A percentile compares a stretch with the other conserved stretches of the same genome.
Evolutionary conservation across 2,888 invertebrate genomes (phyloP).

Genomic region (Amiota communis): DNA sequence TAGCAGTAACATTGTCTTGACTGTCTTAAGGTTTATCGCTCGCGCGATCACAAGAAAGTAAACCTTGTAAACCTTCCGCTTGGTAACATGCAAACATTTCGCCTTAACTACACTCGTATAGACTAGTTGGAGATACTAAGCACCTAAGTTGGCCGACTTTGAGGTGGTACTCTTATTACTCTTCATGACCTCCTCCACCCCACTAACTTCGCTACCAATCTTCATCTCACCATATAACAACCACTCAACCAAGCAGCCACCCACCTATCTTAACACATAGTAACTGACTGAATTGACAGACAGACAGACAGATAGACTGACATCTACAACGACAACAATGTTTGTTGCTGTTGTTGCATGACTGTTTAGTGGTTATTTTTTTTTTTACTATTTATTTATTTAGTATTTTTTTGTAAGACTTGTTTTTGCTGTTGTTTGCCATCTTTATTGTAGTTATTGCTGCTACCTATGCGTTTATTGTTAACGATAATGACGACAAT

Average conservation of each 20-base stretch:
- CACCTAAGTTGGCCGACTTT: background rate
- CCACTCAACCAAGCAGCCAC: conserved; percentile 48
- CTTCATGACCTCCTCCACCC: background rate
- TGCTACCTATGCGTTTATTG: conserved; percentile 18
- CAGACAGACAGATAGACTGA: conserved; percentile 39
- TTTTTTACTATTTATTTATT: conserved; percentile 30
- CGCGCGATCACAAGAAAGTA: conserved; percentile 15
- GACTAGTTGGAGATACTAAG: background rate
- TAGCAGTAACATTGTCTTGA: conserved; percentile 11
- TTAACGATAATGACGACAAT: background rate
- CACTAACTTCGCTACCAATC: too few relatives aligned
- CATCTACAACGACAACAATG: conserved; percentile 16
- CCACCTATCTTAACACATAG: conserved; percentile 44
- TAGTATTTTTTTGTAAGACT: conserved; percentile 35
- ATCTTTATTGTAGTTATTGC: conserved; percentile 26
- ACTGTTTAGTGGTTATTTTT: conserved; percentile 56
- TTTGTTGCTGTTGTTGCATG: conserved; percentile 50
- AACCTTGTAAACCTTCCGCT: conserved; percentile 29
- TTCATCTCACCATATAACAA: conserved; percentile 7
- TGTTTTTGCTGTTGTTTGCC: conserved; percentile 39
- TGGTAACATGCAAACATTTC: conserved; percentile 11
- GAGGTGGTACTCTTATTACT: background rate
- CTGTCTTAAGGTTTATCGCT: conserved; percentile 25
- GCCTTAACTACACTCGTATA: background rate
- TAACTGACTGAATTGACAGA: conserved; percentile 30